Evolutionary conservation across 2,888 invertebrate genomes (phyloP), one percentile per base, ranked within the genome.

Genomic region (Aspidiotus destructor): DNA sequence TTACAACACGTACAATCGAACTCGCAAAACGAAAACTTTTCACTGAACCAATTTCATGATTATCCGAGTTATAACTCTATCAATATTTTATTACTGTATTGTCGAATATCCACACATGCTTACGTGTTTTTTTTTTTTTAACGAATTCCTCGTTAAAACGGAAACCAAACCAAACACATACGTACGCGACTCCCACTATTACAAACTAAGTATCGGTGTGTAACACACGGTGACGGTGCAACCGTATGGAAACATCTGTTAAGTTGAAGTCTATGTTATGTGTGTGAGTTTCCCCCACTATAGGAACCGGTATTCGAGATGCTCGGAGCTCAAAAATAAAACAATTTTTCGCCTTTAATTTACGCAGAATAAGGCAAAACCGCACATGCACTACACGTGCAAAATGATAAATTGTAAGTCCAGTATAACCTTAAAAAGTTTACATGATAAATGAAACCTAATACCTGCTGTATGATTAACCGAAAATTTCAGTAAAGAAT

Each of bases 291-390:
- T 48, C n/a, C 48, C 48, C 48, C 48, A 48, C 48, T n/a, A 48
- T n/a, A 3, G 48, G n/a, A 48, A 48, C 48, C 48, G 48, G 48
- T 48, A 48, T 48, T 48, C n/a, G 11, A n/a, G 6, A n/a, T 48
- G n/a, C 48, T 48, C 48, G n/a, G 48, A 48, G 48, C 11, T 48
- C 48, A 48, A 48, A 13, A 48, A 48, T 48, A 48, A 48, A 48
- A 13, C 6, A 13, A 13, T 48, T 48, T 48, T 48, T 48, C 6
- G 2, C 2, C 48, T 48, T 6, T 48, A 11, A 13, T 48, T 48
- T 28, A 28, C n/a, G n/a, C 1, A 28, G 28, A 28, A 28, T 28
- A 28, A 28, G 28, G 28, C 28, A 5, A 28, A 28, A 28, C 1
- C 28, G 28, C 5, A 28, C 28, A 28, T 28, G 5, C 28, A 28